Conservation (phyloP, 2,113 vertebrate species). For the Rhynchomys soricoides region DNA sequence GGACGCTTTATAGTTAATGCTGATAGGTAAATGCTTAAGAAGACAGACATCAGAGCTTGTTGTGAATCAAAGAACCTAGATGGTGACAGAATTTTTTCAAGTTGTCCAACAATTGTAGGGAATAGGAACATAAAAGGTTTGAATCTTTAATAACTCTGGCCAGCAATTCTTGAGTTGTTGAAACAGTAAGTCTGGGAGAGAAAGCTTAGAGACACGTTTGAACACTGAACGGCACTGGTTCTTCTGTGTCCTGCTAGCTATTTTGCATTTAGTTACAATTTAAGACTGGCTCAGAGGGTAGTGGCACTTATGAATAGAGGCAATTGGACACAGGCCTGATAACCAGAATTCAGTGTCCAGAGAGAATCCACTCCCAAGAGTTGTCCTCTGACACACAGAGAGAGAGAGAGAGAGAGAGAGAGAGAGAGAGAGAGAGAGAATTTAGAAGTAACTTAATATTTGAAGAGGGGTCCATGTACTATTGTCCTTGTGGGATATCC, state of each 20-base stretch:
- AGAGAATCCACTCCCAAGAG: not conserved
- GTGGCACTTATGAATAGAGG: not conserved
- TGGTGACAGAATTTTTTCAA: slow-evolving; percentile 23
- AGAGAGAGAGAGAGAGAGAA: not conserved
- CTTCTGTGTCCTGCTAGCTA: not conserved
- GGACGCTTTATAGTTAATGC: slow-evolving; percentile 5
- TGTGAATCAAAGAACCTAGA: slow-evolving; percentile 12
- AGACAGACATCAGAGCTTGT: not conserved
- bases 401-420: too few species aligned
- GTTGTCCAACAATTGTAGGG: not conserved
- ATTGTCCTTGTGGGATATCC: not conserved
- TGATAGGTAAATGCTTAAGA: slow-evolving; percentile 21
- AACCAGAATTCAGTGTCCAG: not conserved
- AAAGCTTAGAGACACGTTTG: slow-evolving; percentile 12
- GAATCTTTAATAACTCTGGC: slow-evolving; percentile 38
- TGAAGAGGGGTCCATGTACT: not conserved
- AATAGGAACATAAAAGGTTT: not conserved
- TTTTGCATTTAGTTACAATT: slow-evolving; percentile 20
- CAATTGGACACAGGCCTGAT: not conserved
- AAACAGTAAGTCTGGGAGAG: not conserved
- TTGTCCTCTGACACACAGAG: not conserved
- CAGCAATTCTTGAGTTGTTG: not conserved
- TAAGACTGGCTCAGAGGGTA: not conserved
- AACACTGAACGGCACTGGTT: not conserved
- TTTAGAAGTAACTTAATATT: not conserved